Percentiles rank a stretch among this genome's conserved stretches.
Evolutionary conservation across 2,113 vertebrate species (phyloP).

Genomic region (Alouatta palliata): DNA sequence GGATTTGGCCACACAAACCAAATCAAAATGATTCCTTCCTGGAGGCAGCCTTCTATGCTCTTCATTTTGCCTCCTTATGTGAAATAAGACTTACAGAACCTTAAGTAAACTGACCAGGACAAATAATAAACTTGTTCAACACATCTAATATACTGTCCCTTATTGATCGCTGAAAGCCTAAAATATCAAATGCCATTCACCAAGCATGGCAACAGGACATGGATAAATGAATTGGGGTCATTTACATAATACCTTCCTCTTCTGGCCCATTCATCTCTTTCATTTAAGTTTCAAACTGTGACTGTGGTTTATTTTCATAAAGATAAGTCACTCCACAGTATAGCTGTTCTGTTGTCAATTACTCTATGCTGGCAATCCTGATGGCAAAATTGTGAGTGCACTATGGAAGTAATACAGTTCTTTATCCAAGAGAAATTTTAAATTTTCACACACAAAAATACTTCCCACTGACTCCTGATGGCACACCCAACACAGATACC

Average conservation of each 20-base stretch:
- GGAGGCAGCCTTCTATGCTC: neutral
- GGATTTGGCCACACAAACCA: neutral
- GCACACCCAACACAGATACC: neutral
- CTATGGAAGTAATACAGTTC: conserved; percentile 60
- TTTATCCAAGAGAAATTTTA: conserved; percentile 55
- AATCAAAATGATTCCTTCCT: neutral
- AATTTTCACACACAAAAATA: conserved; percentile 22
- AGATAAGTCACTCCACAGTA: conserved; percentile 77
- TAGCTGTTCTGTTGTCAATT: conserved; percentile 80
- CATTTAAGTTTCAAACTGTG: conserved; percentile 62
- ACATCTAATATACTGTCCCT: neutral
- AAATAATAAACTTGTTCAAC: neutral
- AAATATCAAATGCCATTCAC: conserved; percentile 46
- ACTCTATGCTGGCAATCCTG: conserved; percentile 43
- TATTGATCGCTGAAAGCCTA: conserved; percentile 64
- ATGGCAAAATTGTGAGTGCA: conserved; percentile 74
- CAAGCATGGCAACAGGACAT: conserved; percentile 46
- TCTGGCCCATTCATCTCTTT: conserved; percentile 80
- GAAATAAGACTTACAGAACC: neutral
- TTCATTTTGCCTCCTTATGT: neutral
- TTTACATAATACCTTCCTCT: conserved; percentile 72
- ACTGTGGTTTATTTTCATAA: conserved; percentile 83
- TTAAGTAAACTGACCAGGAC: neutral
- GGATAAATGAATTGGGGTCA: conserved; percentile 55
- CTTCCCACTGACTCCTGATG: neutral